Conservation (phyloP, 37 sponge, comb jelly and placozoan species). For the Lycopodina hypogea region DNA sequence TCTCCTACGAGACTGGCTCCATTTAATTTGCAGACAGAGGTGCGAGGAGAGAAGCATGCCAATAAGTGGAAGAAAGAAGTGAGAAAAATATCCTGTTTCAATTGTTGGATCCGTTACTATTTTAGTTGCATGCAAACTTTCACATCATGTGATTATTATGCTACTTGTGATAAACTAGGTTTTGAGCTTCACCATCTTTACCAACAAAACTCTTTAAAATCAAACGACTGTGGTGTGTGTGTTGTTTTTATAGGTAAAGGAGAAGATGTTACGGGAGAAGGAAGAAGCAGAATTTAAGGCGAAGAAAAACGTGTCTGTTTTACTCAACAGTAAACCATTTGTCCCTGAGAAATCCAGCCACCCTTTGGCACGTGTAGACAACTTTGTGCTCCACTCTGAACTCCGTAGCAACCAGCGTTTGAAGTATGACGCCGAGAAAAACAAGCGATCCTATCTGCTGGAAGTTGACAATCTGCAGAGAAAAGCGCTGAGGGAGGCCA, state of each 20-base stretch:
- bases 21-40: conserved; percentile 57
- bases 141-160: too few species aligned
- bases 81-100: too few species aligned
- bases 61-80: conserved; percentile 57
- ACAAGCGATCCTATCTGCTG: conserved; percentile 3
- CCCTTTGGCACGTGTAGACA: conserved; percentile 41
- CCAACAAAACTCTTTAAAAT: too few species aligned
- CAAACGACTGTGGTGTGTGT: not conserved
- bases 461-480: conserved; percentile 34
- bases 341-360: conserved; percentile 24
- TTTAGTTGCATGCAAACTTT: too few species aligned
- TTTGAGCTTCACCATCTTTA: too few species aligned
- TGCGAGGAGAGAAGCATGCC: conserved; percentile 43
- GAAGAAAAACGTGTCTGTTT: conserved; percentile 7
- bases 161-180: too few species aligned
- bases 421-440: conserved; percentile 39
- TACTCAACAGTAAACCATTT: conserved; percentile 58
- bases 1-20: conserved; percentile 46
- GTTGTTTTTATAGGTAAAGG: conserved; percentile 28
- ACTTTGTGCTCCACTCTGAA: conserved; percentile 59
- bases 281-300: conserved; percentile 61
- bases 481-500: conserved; percentile 30
- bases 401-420: conserved; percentile 52
- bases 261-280: conserved; percentile 17
- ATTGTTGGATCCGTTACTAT: too few species aligned